Percentiles rank a stretch among this genome's conserved stretches.
Evolutionary conservation across 2,797 vertebrate species (phyloP).

Genomic region (Manis javanica): DNA sequence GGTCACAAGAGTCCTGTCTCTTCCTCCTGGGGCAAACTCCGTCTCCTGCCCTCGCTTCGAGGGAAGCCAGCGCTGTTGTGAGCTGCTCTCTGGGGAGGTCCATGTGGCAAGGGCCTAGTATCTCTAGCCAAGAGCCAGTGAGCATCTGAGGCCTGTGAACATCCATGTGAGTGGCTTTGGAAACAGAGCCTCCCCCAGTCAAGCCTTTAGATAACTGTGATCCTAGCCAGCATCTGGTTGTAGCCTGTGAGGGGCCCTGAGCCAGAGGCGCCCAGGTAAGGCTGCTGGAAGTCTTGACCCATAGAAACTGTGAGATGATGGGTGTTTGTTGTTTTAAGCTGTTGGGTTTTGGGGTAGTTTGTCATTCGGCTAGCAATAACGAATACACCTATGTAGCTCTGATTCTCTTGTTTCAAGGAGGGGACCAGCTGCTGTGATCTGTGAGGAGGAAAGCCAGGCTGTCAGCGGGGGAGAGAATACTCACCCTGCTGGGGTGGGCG

Average conservation of each 20-base stretch:
- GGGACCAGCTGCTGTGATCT: neutral
- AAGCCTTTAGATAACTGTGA: neutral
- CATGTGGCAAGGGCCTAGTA: neutral
- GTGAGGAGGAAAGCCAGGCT: neutral
- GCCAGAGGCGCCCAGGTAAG: neutral
- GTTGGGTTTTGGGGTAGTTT: neutral
- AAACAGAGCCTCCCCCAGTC: neutral
- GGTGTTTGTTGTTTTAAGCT: conserved; percentile 30
- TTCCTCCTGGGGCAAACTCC: neutral
- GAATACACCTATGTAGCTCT: neutral
- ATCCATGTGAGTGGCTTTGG: neutral
- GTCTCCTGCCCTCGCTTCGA: neutral
- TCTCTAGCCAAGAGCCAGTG: neutral
- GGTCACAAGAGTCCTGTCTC: neutral
- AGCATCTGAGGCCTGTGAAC: neutral
- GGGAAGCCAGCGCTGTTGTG: neutral
- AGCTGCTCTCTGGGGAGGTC: neutral
- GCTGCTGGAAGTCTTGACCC: neutral
- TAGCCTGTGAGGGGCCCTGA: neutral
- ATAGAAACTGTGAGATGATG: neutral
- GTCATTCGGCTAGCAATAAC: neutral
- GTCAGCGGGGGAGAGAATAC: neutral
- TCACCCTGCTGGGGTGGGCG: neutral
- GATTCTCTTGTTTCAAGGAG: neutral
- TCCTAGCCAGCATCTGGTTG: neutral